Evolutionary conservation across 2,888 invertebrate genomes (phyloP), one percentile per base, ranked within the genome.

Genomic region (Diogma glabrata): DNA sequence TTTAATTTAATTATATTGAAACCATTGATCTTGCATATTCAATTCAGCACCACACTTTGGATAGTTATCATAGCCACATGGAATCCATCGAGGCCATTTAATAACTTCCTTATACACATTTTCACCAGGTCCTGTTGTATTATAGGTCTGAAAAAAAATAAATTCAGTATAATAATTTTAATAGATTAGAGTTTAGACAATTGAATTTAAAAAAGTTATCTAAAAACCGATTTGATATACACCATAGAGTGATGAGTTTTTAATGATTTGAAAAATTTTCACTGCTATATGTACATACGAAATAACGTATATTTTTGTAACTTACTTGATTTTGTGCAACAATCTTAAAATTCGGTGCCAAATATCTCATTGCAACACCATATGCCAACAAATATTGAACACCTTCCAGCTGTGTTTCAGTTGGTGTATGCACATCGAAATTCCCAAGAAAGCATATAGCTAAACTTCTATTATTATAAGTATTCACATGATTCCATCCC

Each of bases 401-500:
- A 20, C 72, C 72, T 47, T 71, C 65, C 17, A 75, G 58, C 67
- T 75, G 75, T 49, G 60, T 63, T 7, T 60, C 56, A 2, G 63
- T 67, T 38, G 75, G 66, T 38, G 60, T 56, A 52, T 71, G 68
- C 23, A 67, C 68, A 36, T 67, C 61, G 57, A 64, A 75, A 60
- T 74, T 71, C 19, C 76, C 76, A 61, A 75, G 69, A 56, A 75
- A 72, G 52, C 69, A 67, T 33, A 76, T 65, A 3, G 70, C 70
- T 53, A 76, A 64, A 43, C 71, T 67, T 50, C 67, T 66, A 61
- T 66, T 69, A 16, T 70, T 68, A 60, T 76, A 76, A 28, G 75
- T 72, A 52, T 77, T 78, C 47, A 70, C 68, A 36, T 65, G 67
- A 52, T 70, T 66, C 75, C 72, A 76, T 54, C 75, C 75, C 52